Percentiles rank a stretch among this genome's conserved stretches.
phyloP scores from a whole-genome alignment of 2,888 invertebrate species.

The Brachypalpus laphriformis region DNA sequence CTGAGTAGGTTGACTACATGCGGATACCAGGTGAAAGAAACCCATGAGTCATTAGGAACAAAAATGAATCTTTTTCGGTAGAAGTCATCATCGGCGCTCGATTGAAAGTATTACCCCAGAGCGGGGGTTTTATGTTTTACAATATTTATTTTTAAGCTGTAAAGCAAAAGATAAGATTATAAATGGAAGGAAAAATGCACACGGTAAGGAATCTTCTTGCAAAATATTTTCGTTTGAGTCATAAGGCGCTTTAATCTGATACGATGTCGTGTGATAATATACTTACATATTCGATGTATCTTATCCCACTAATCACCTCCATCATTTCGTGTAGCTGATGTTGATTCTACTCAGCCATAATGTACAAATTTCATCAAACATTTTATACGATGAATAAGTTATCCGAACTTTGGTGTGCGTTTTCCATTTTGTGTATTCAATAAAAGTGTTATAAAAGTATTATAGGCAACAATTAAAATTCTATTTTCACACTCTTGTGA shows the following conservation, averaged over 20 bases:
- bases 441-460: neutral
- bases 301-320: neutral
- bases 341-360: neutral
- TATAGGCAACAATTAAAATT: neutral
- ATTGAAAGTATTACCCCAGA: neutral
- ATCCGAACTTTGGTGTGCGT: neutral
- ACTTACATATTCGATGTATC: neutral
- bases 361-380: no score
- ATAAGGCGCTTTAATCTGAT: neutral
- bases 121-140: neutral
- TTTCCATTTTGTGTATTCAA: neutral
- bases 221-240: neutral
- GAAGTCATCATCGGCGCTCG: neutral
- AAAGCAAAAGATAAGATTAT: neutral
- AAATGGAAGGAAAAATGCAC: neutral
- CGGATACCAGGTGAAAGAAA: neutral
- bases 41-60: constrained; percentile 7
- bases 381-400: neutral
- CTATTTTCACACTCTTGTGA: neutral
- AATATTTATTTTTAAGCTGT: neutral
- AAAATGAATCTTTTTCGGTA: neutral
- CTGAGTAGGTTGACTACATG: neutral
- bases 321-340: neutral
- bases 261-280: no score
- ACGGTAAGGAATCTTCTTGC: neutral